Conservation (phyloP, 2,888 invertebrate genomes). For the Laothoe populi region DNA sequence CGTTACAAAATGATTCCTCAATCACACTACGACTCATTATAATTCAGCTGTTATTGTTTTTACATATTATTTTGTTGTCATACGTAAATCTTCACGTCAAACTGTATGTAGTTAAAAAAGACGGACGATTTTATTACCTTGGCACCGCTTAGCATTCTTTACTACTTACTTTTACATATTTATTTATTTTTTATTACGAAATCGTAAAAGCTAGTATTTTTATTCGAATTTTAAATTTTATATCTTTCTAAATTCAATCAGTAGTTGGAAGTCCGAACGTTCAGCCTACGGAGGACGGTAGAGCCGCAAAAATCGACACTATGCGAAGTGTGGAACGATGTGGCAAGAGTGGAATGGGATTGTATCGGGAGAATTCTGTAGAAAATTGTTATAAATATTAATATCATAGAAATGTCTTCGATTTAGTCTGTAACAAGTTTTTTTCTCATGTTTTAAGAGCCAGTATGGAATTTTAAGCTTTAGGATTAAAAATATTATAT, state of each 20-base stretch:
- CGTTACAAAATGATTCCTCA: conserved; percentile 20
- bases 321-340: background rate
- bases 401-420: background rate
- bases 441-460: no score
- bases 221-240: background rate
- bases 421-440: no score
- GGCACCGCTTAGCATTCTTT: no score
- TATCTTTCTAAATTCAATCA: conserved; percentile 37
- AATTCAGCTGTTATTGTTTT: conserved; percentile 20
- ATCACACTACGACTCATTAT: conserved; percentile 12
- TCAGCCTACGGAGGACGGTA: no score
- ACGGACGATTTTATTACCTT: conserved; percentile 15
- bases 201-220: background rate
- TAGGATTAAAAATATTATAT: no score
- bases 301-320: conserved; percentile 71
- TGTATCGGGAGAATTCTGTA: background rate
- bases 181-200: background rate
- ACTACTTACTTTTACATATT: background rate
- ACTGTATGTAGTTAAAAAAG: conserved; percentile 10
- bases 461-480: no score
- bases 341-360: background rate
- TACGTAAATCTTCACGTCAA: conserved; percentile 10
- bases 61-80: conserved; percentile 9
- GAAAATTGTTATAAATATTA: background rate
- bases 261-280: conserved; percentile 39